Base-by-base conservation (phyloP, 2,113 vertebrate species). In the Puma concolor region DNA sequence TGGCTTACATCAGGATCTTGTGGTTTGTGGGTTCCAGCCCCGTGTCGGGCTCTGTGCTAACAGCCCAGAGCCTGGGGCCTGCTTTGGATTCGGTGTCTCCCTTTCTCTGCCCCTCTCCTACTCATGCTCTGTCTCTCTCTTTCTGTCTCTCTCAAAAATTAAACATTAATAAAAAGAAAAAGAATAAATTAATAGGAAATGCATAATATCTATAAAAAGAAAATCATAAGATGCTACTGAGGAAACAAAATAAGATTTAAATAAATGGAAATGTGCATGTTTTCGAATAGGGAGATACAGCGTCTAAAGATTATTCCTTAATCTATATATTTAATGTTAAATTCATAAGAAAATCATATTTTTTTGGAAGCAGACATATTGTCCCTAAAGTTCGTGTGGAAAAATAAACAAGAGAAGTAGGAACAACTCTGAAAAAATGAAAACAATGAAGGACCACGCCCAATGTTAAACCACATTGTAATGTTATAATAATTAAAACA, bases 401-500 rank as follows among this genome's bases (percentile, higher is more conserved):
- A 94, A 96, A 95, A 86, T 57, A 87, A 93, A 60, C 12, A 92
- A 91, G 48, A 31, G 36, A n/a, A 94, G 7, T 1, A 92, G 83
- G 17, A 88, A 60, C 6, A 74, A 93, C 66, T 85, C 13, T 85
- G 48, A 94, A 57, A 57, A 85, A 85, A 71, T 69, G 54, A 84
- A 83, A 57, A 63, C 60, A 72, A 71, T 50, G 38, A 87, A 2
- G 8, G 23, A 44, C 36, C 0, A 69, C 64, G 41, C 4, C 1
- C 41, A 85, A 11, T 9, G 8, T 44, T 60, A 95, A 97, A 80
- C 16, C 67, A 80, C 33, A 77, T 74, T 94, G 33, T 54, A 89
- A 94, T 76, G 12, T 25, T 80, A 50, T 29, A 44, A 63, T 87
- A 94, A 94, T 96, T 87, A 96, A 87, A 97, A 64, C 19, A 69